These are phyloP conservation scores for Rhizomys pruinosus DNA, from an alignment of 2,113 vertebrate genomes.

Conservation along the genomic window DNA sequence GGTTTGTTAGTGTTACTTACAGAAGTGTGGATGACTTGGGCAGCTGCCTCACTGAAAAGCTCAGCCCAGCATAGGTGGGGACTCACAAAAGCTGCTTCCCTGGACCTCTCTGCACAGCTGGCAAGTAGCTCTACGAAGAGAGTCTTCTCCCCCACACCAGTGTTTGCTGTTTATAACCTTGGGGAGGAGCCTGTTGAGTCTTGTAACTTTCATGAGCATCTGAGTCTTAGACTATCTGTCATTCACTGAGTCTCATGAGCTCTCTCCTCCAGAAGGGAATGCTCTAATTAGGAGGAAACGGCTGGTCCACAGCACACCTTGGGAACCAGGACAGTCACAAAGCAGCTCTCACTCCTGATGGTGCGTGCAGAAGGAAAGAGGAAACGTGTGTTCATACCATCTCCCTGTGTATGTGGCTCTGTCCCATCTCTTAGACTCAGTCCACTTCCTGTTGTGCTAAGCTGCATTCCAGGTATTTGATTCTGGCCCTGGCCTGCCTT, in stretches of 20 bases:
- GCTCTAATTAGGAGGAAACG: background rate
- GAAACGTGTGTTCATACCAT: background rate
- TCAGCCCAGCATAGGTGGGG: background rate
- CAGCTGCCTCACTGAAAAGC: too few relatives aligned
- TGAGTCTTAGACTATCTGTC: background rate
- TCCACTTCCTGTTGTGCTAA: background rate
- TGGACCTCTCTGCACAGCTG: background rate
- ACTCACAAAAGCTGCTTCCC: background rate
- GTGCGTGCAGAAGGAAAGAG: background rate
- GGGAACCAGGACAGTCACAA: fast-evolving
- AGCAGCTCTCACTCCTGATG: fast-evolving
- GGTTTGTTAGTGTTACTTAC: too few relatives aligned
- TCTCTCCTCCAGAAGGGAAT: background rate
- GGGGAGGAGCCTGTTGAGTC: background rate
- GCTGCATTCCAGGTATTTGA: background rate
- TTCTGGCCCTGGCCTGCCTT: background rate
- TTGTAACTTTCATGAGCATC: background rate
- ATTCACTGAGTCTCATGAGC: background rate
- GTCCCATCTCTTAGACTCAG: background rate
- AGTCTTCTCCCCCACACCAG: background rate
- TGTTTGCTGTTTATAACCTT: background rate
- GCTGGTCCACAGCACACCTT: background rate
- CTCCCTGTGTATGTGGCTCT: background rate
- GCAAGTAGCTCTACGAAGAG: background rate
- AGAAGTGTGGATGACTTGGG: background rate